phyloP scores from a whole-genome alignment of 1,140 invertebrate species.

The Cheumatopsyche charites region DNA sequence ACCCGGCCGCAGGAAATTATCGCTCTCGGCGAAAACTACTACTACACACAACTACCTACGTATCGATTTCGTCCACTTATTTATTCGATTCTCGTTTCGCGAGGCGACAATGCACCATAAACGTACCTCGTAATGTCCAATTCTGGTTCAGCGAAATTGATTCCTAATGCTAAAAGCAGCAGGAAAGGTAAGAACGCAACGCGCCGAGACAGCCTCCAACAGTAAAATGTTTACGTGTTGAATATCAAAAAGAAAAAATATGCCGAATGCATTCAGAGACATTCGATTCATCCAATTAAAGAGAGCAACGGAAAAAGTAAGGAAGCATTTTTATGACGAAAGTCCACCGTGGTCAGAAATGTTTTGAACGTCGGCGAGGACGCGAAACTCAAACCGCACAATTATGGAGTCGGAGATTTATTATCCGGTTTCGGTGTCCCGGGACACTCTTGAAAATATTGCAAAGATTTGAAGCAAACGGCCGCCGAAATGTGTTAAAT shows the following conservation, averaged over 20 bases:
- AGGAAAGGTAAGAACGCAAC: too few species aligned
- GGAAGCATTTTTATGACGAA: constrained; percentile 25
- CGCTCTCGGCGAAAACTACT: background rate
- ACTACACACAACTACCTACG: too few species aligned
- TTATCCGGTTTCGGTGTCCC: constrained; percentile 19
- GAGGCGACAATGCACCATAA: too few species aligned
- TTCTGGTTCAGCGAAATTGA: too few species aligned
- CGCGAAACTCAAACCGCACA: constrained; percentile 24
- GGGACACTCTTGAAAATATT: background rate
- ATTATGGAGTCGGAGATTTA: constrained; percentile 28
- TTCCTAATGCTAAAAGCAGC: too few species aligned
- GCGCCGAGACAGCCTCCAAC: too few species aligned
- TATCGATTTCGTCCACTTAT: too few species aligned
- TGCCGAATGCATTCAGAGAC: too few species aligned
- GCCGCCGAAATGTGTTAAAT: constrained; percentile 14
- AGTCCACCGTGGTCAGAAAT: constrained; percentile 13
- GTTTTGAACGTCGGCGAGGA: background rate
- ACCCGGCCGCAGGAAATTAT: constrained; percentile 1
- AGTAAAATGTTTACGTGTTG: background rate
- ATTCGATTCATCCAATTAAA: constrained; percentile 16
- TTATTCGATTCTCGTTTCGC: too few species aligned
- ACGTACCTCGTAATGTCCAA: too few species aligned
- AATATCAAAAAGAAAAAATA: too few species aligned
- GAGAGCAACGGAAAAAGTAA: background rate
- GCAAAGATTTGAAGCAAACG: background rate